A percentile compares a stretch with the other conserved stretches of the same genome.
Evolutionary conservation across 1,140 invertebrate species (phyloP).

Genomic region (Yoshiicerus persimilis): DNA sequence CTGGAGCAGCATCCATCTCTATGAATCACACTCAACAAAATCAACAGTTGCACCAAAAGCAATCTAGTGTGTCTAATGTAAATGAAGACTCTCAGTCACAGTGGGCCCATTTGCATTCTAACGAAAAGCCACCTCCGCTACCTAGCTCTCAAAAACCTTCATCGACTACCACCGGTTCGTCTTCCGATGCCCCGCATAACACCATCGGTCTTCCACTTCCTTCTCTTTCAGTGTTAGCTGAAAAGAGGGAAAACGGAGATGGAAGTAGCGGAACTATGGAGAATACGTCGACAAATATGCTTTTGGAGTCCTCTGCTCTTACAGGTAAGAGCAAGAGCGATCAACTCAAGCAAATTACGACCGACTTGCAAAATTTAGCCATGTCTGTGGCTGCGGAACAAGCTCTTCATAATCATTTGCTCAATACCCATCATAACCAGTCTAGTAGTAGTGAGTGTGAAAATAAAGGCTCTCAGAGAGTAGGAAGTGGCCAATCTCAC

Average conservation of each 20-base stretch:
- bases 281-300: not conserved
- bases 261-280: slow-evolving; percentile 46
- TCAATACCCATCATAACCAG: slow-evolving; percentile 21
- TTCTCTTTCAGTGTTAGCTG: slow-evolving; percentile 34
- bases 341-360: slow-evolving; percentile 42
- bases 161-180: not conserved
- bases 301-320: slow-evolving; percentile 25
- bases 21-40: slow-evolving; percentile 28
- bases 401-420: slow-evolving; percentile 12
- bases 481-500: slow-evolving; percentile 50
- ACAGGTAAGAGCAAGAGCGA: slow-evolving; percentile 34
- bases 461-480: slow-evolving; percentile 40
- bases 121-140: slow-evolving; percentile 37
- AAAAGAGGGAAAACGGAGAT: slow-evolving; percentile 48
- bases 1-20: slow-evolving; percentile 7
- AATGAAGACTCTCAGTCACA: slow-evolving; percentile 1
- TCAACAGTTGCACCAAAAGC: slow-evolving; percentile 24
- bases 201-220: slow-evolving; percentile 36
- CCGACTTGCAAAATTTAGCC: slow-evolving; percentile 45
- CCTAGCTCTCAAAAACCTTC: slow-evolving; percentile 38
- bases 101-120: not conserved
- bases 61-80: not conserved
- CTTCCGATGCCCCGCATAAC: slow-evolving; percentile 1
- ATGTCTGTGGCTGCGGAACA: slow-evolving; percentile 42
- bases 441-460: slow-evolving; percentile 47